phyloP scores from a whole-genome alignment of 2,797 vertebrate species.

The Parauchenoglanis punctatus region DNA sequence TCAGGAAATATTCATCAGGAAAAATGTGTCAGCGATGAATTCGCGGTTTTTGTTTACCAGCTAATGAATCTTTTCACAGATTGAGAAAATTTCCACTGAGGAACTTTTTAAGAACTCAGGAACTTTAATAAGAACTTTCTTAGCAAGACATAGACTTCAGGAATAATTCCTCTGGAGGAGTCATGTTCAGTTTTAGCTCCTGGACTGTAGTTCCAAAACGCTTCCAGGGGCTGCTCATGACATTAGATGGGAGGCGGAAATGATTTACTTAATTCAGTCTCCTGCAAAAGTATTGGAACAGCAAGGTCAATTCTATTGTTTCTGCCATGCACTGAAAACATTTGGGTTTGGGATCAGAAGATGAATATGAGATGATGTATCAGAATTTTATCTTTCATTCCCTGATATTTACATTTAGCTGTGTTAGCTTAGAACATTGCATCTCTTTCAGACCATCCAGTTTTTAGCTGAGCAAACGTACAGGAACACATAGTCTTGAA shows the following conservation, averaged over 20 bases:
- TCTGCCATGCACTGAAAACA: background rate
- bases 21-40: constrained; percentile 5
- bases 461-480: background rate
- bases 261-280: background rate
- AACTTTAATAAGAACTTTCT: background rate
- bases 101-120: background rate
- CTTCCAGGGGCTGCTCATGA: background rate
- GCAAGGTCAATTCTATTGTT: background rate
- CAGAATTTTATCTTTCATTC: background rate
- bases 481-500: background rate
- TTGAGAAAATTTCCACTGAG: background rate
- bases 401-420: background rate
- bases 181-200: background rate
- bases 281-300: background rate
- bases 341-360: background rate
- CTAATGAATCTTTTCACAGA: background rate
- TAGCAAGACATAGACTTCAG: background rate
- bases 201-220: background rate
- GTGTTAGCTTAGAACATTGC: background rate
- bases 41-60: background rate
- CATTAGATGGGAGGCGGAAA: background rate
- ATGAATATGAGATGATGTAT: background rate
- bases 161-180: background rate
- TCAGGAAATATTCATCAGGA: background rate
- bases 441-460: background rate